Conservation (phyloP, 35 echinoderm and acorn worm genomes). For the Apostichopus californicus region DNA sequence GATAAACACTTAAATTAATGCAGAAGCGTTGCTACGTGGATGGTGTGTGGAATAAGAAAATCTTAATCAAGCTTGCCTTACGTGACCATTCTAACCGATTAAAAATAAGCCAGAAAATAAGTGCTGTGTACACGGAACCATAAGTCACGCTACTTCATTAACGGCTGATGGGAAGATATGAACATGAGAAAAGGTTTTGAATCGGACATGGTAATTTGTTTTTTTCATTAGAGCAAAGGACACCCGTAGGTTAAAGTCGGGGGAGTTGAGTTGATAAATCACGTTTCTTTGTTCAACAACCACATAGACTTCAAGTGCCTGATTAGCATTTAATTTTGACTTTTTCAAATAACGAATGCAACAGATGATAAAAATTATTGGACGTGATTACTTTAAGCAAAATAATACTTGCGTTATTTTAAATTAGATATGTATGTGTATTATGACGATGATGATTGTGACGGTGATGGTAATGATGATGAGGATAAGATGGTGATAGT, state of each 20-base stretch:
- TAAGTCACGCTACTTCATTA: not conserved
- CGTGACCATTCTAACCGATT: not conserved
- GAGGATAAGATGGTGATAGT: no score
- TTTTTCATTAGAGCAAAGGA: not conserved
- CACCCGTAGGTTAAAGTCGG: not conserved
- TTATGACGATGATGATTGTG: no score
- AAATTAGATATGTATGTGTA: no score
- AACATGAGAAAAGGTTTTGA: not conserved
- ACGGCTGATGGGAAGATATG: not conserved
- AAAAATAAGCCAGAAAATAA: not conserved
- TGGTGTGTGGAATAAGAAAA: not conserved
- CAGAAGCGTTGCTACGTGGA: not conserved
- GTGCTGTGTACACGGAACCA: not conserved
- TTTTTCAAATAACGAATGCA: no score
- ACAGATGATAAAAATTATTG: no score
- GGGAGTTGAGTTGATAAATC: not conserved
- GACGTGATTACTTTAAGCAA: no score
- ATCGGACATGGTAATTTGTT: not conserved
- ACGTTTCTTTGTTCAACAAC: not conserved
- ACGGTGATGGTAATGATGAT: no score
- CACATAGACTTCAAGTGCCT: no score
- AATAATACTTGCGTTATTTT: no score
- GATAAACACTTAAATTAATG: slow-evolving; percentile 52
- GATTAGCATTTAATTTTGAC: no score
- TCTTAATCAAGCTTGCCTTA: not conserved